phyloP scores from a whole-genome alignment of 2,888 invertebrate species.

The Alloplasta piceator region DNA sequence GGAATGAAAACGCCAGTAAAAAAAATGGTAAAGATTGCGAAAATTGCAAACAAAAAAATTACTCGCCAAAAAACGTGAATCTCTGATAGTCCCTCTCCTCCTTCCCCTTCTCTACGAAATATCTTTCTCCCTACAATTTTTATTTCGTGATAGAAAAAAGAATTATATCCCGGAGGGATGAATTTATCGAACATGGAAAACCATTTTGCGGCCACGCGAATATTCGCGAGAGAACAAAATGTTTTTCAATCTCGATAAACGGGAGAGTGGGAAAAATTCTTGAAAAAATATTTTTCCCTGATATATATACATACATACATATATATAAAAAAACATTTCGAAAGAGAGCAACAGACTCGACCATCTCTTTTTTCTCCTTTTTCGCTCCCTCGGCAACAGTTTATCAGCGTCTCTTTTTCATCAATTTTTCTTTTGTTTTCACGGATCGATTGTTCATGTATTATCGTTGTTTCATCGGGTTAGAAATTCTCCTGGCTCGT shows the following conservation, averaged over 20 bases:
- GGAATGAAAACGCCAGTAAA: too few species aligned
- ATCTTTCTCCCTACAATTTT: background rate
- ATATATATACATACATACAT: too few species aligned
- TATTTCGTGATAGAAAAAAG: conserved; percentile 14
- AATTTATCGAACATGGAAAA: conserved; percentile 20
- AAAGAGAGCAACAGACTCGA: too few species aligned
- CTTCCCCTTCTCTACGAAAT: too few species aligned
- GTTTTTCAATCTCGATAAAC: background rate
- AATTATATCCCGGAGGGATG: conserved; percentile 2
- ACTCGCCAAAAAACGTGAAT: too few species aligned
- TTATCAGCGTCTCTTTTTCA: conserved; percentile 25
- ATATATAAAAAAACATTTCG: too few species aligned
- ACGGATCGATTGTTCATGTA: conserved; percentile 18
- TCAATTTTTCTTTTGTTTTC: background rate
- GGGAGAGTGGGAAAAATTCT: too few species aligned
- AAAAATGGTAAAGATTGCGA: too few species aligned
- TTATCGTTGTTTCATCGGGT: conserved; percentile 31
- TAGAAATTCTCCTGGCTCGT: conserved; percentile 12
- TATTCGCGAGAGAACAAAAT: conserved; percentile 10
- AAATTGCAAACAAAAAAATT: too few species aligned
- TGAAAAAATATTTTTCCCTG: too few species aligned
- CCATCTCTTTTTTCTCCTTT: conserved; percentile 26
- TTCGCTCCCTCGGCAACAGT: conserved; percentile 24
- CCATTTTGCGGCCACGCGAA: conserved; percentile 14
- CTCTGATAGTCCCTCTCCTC: too few species aligned